These are phyloP conservation scores for Alosa alosa DNA, from an alignment of 2,113 vertebrate genomes.

Conservation along the genomic window DNA sequence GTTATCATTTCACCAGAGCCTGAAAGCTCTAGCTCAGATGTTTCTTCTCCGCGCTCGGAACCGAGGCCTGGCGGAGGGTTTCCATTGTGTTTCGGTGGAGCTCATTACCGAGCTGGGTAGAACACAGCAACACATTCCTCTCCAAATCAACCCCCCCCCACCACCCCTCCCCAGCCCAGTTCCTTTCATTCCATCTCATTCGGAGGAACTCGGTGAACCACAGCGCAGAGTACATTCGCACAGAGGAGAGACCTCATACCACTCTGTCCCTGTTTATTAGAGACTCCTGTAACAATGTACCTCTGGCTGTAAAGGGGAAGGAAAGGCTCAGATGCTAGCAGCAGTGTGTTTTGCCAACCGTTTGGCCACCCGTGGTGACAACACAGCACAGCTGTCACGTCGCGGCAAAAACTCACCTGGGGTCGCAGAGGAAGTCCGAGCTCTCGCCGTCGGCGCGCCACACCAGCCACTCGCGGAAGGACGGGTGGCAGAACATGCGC, in stretches of 20 bases:
- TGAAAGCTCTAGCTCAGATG: slow-evolving; percentile 5
- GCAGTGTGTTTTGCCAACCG: no score
- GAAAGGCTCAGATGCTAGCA: no score
- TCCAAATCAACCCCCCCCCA: background rate
- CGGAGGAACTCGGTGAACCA: background rate
- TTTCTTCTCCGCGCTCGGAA: background rate
- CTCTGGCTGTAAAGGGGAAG: no score
- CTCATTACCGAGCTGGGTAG: background rate
- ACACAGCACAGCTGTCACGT: no score
- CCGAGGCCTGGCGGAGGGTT: background rate
- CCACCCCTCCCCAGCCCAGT: background rate
- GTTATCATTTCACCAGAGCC: slow-evolving; percentile 9
- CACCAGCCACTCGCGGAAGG: slow-evolving; percentile 96
- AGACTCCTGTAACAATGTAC: background rate
- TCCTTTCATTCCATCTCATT: background rate
- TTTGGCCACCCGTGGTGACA: no score
- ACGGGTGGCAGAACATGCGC: slow-evolving; percentile 98
- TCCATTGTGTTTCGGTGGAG: background rate
- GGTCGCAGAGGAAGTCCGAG: slow-evolving; percentile 92
- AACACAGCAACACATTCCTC: background rate
- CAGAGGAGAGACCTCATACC: background rate
- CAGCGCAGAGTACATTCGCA: background rate
- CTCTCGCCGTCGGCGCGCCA: slow-evolving; percentile 95
- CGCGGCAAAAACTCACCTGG: slow-evolving; percentile 75
- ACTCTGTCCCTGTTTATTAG: background rate